A percentile compares a stretch with the other conserved stretches of the same genome.
These are phyloP conservation scores for Ispidina lecontei DNA, from an alignment of 2,797 vertebrate genomes.

Conservation along the genomic window DNA sequence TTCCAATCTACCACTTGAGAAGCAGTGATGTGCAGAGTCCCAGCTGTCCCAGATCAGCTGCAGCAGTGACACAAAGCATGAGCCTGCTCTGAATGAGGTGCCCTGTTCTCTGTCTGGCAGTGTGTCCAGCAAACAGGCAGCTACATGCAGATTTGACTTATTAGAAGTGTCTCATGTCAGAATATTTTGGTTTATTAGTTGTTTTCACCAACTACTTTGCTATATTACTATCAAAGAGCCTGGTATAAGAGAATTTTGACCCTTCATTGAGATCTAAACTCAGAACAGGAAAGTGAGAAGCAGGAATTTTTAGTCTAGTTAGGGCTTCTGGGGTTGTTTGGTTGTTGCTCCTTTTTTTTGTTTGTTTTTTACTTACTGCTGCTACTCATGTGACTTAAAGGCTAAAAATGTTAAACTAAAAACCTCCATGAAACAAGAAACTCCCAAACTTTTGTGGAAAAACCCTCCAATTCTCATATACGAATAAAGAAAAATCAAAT, in stretches of 20 bases:
- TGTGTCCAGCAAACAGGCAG: background rate
- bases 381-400: background rate
- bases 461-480: background rate
- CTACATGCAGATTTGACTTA: background rate
- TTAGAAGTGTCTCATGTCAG: background rate
- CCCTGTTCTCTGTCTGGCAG: background rate
- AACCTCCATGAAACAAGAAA: background rate
- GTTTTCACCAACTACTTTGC: background rate
- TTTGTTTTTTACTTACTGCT: background rate
- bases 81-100: background rate
- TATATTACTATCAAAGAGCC: background rate
- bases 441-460: background rate
- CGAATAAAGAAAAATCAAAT: background rate
- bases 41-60: background rate
- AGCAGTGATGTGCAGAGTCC: background rate
- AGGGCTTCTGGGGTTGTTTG: background rate
- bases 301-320: background rate
- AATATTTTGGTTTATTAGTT: background rate
- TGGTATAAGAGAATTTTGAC: background rate
- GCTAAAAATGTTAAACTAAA: background rate
- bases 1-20: background rate
- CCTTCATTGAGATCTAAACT: background rate
- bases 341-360: background rate
- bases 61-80: background rate
- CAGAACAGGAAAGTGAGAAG: background rate